Evolutionary conservation across 2,113 vertebrate genomes (phyloP).

Genomic region (Ranitomeya variabilis): DNA sequence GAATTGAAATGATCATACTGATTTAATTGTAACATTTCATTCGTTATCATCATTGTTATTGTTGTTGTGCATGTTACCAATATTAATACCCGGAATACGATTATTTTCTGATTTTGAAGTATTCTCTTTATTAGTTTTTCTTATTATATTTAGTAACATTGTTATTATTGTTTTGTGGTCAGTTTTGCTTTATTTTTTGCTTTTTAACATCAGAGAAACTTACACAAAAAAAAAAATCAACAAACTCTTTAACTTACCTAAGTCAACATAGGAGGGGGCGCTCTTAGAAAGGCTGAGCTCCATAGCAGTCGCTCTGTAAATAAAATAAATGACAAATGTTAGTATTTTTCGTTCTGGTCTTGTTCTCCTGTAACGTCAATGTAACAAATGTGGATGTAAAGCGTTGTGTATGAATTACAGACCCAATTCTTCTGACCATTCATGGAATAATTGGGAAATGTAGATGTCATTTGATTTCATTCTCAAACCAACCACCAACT

Average conservation of each 20-base stretch:
- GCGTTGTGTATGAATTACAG: neutral
- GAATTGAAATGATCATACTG: no score
- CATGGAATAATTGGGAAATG: neutral
- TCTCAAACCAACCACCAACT: neutral
- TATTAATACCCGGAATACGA: neutral
- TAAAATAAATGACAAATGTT: conserved; percentile 52
- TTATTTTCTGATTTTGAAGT: no score
- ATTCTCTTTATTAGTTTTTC: no score
- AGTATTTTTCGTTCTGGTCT: neutral
- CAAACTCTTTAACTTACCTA: conserved; percentile 61
- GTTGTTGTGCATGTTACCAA: neutral
- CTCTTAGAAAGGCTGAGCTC: conserved; percentile 75
- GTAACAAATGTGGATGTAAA: conserved; percentile 19
- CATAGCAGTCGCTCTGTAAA: conserved; percentile 70
- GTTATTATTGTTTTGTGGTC: neutral
- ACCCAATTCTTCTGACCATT: neutral
- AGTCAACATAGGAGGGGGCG: conserved; percentile 66
- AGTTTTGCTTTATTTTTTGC: neutral
- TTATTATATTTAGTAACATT: neutral
- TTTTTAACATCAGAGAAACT: neutral
- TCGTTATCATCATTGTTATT: neutral
- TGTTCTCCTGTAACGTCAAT: neutral
- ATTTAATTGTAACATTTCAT: no score
- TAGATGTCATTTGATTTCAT: neutral
- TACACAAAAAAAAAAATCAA: neutral